phyloP scores from a whole-genome alignment of 2,888 invertebrate genomes.

The Labia minor region DNA sequence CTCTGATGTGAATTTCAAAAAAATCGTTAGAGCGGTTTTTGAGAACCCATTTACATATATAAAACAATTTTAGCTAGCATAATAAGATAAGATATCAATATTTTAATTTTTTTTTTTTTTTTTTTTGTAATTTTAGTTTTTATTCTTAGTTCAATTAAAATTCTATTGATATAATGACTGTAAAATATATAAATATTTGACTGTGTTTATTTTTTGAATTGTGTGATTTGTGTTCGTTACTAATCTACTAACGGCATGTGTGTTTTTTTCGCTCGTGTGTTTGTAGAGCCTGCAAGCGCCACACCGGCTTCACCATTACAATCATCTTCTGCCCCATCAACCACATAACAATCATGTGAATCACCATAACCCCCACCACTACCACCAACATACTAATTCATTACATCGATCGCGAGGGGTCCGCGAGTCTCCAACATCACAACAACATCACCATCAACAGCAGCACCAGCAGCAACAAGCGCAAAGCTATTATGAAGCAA shows the following conservation, averaged over 20 bases:
- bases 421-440: constrained; percentile 25
- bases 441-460: constrained; percentile 22
- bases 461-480: constrained; percentile 16
- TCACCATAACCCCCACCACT: constrained; percentile 35
- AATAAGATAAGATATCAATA: too few relatives aligned
- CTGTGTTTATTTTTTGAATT: too few relatives aligned
- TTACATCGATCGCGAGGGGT: constrained; percentile 27
- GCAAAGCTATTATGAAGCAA: constrained; percentile 19
- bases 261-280: background rate
- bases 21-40: too few relatives aligned
- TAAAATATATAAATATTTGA: too few relatives aligned
- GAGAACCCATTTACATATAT: too few relatives aligned
- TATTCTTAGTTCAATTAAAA: too few relatives aligned
- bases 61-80: too few relatives aligned
- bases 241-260: constrained; percentile 24
- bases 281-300: constrained; percentile 32
- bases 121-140: too few relatives aligned
- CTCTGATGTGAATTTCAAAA: too few relatives aligned
- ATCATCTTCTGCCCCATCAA: constrained; percentile 32
- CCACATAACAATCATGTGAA: constrained; percentile 34
- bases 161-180: too few relatives aligned
- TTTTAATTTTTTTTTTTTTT: too few relatives aligned
- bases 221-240: too few relatives aligned
- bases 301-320: constrained; percentile 39
- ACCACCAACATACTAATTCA: constrained; percentile 36